Base-by-base conservation (phyloP, 1,140 invertebrate genomes). In the Leptinotarsa undecemlineata region DNA sequence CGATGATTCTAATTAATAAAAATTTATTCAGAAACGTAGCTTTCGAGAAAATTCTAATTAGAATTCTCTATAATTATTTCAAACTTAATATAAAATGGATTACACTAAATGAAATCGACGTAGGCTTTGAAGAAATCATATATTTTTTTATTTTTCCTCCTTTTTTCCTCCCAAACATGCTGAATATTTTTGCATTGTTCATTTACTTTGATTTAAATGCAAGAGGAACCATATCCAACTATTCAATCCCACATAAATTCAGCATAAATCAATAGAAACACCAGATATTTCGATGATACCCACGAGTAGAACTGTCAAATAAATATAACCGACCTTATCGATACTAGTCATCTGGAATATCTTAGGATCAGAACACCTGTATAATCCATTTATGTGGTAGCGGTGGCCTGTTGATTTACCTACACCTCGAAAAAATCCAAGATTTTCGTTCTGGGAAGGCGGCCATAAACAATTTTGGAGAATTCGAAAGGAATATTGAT, bases 401-500 rank as follows among this genome's bases (percentile, higher is more conserved):
- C 48, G 17, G 47, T 21, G 20, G 33, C 14, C 47, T 17, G 11
- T 61, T 62, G 51, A 60, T 61, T 71, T 71, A 61, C 48, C 69
- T 71, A 71, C 48, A 61, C 51, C n/a, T 64, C 60, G 62, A 42
- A 69, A 72, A 72, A 42, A 64, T 72, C 60, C 47, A 48, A 64
- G 48, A 64, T 72, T 72, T 72, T 72, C 61, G 57, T 72, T 72
- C 71, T 72, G 19, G 11, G 71, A 72, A 72, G 71, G 71, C 48
- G 42, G 33, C 33, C 71, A 72, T 72, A 63, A 72, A 72, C 71
- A 64, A 72, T 72, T 72, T 72, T 72, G 71, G 71, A 64, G 71
- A 72, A 72, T 72, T 64, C 71, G 71, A 72, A 48, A 19, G 47
- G 71, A 72, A 72, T 72, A 72, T 72, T 72, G 71, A 72, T 72